Percentiles rank a stretch among this genome's conserved stretches.
Conservation (phyloP, 30 jellyfish, hydroid and myxozoan species). For the Sanderia malayensis region DNA sequence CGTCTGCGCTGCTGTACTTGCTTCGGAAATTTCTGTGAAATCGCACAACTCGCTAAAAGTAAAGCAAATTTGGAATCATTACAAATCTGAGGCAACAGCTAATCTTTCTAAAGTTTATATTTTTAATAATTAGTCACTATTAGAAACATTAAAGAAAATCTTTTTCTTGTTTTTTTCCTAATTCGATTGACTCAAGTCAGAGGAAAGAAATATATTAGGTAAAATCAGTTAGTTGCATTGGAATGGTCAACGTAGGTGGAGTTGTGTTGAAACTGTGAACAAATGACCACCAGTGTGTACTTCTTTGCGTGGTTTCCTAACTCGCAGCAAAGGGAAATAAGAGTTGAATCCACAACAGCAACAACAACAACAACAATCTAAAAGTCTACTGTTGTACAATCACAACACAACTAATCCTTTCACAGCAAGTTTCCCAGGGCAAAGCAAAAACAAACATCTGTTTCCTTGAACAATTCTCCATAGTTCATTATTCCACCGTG, state of each 20-base stretch:
- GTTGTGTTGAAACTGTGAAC: too few relatives aligned
- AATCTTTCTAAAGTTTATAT: neutral
- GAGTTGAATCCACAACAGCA: too few relatives aligned
- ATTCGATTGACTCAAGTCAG: neutral
- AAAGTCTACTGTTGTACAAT: too few relatives aligned
- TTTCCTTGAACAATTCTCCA: too few relatives aligned
- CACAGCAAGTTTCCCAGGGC: neutral
- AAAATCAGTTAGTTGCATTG: neutral
- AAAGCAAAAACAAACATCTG: too few relatives aligned
- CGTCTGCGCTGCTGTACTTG: constrained; percentile 82
- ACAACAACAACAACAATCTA: too few relatives aligned
- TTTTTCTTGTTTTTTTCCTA: neutral
- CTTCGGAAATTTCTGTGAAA: constrained; percentile 70
- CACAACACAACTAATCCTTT: neutral
- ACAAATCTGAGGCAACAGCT: neutral
- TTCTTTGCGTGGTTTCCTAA: too few relatives aligned
- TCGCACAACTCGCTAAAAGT: constrained; percentile 77
- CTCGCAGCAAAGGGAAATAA: too few relatives aligned
- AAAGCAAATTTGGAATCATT: neutral
- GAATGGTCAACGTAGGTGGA: too few relatives aligned
- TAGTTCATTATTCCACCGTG: neutral
- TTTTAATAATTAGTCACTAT: too few relatives aligned
- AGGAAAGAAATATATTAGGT: neutral
- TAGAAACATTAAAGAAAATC: neutral
- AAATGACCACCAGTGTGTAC: too few relatives aligned